phyloP scores from a whole-genome alignment of 2,113 vertebrate genomes.

The Bungarus multicinctus region DNA sequence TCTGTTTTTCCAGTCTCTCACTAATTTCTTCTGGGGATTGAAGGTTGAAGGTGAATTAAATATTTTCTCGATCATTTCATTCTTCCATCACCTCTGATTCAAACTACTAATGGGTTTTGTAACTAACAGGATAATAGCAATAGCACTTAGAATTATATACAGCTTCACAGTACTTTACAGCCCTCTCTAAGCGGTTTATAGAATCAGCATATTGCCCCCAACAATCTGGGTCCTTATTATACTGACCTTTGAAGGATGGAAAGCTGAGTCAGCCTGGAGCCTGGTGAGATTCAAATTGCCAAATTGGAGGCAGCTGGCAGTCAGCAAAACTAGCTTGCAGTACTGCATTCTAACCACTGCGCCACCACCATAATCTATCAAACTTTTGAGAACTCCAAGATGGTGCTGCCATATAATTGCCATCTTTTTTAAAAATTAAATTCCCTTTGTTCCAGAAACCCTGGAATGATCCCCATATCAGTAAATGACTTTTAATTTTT shows the following conservation, averaged over 20 bases:
- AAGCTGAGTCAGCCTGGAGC: no score
- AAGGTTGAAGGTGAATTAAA: neutral
- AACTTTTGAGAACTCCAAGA: neutral
- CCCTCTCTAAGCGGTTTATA: no score
- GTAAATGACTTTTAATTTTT: neutral
- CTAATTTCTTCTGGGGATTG: neutral
- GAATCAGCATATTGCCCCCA: no score
- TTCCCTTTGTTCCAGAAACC: neutral
- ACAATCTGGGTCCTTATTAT: no score
- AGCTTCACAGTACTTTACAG: no score
- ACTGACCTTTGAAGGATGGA: no score
- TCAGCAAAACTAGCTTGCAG: no score
- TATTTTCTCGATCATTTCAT: neutral
- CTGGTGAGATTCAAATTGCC: no score
- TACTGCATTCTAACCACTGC: no score
- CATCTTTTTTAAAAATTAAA: neutral
- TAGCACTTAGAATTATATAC: no score
- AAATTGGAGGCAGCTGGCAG: no score
- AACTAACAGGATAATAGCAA: no score
- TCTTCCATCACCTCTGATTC: neutral
- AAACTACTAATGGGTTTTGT: neutral
- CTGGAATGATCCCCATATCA: neutral
- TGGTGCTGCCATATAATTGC: neutral
- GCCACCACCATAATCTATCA: neutral
- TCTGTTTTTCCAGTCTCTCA: neutral